A percentile compares a stretch with the other conserved stretches of the same genome.
These are phyloP conservation scores for Chironex yamaguchii DNA, from an alignment of 30 jellyfish, hydroid and myxozoan species.

Conservation along the genomic window DNA sequence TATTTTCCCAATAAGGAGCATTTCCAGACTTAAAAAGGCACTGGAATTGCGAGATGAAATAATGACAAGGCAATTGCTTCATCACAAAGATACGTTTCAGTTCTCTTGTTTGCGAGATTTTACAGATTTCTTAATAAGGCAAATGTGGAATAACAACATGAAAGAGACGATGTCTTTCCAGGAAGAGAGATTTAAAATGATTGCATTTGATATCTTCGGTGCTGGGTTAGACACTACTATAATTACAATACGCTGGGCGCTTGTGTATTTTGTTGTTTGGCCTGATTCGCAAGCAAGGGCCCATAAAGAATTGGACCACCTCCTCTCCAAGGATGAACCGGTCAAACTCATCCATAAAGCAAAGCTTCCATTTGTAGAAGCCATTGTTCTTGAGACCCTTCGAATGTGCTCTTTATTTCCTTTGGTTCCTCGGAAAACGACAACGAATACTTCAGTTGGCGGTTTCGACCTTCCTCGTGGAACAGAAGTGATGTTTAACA, in stretches of 20 bases:
- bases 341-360: background rate
- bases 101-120: background rate
- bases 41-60: slow-evolving; percentile 31
- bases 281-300: slow-evolving; percentile 34
- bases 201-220: slow-evolving; percentile 9
- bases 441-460: slow-evolving; percentile 10
- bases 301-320: slow-evolving; percentile 2
- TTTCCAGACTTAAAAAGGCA: background rate
- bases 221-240: slow-evolving; percentile 45
- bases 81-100: background rate
- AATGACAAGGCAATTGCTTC: background rate
- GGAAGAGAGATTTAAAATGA: background rate
- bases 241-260: slow-evolving; percentile 37
- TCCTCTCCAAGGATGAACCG: background rate
- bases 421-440: slow-evolving; percentile 46
- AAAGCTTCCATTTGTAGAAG: slow-evolving; percentile 29
- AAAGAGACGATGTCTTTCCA: background rate
- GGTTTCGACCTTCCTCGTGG: slow-evolving; percentile 53
- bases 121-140: background rate
- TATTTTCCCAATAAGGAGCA: background rate
- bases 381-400: slow-evolving; percentile 27
- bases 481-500: slow-evolving; percentile 35
- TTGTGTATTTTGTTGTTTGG: slow-evolving; percentile 33
- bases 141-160: background rate
- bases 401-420: slow-evolving; percentile 51